Percentiles rank a stretch among this genome's conserved stretches.
phyloP scores from a whole-genome alignment of 1,140 invertebrate species.

The Zophobas atratus region DNA sequence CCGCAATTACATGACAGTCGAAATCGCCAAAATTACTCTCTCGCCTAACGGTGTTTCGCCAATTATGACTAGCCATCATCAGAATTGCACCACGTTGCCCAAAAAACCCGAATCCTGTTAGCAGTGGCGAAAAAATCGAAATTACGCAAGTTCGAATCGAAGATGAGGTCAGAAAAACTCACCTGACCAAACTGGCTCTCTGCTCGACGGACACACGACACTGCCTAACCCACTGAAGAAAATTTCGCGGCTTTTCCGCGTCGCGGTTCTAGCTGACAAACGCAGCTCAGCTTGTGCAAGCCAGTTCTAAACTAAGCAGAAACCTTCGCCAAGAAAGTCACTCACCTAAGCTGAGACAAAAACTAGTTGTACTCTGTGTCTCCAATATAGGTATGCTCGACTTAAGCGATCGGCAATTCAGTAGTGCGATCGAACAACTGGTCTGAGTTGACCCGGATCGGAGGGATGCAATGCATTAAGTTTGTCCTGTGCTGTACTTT shows the following conservation, averaged over 20 bases:
- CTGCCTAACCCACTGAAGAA: background rate
- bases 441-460: conserved; percentile 9
- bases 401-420: conserved; percentile 28
- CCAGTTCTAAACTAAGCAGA: conserved; percentile 36
- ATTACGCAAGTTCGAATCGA: no score
- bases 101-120: conserved; percentile 12
- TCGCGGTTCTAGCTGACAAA: conserved; percentile 19
- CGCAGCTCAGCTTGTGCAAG: conserved; percentile 26
- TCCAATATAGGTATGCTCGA: conserved; percentile 39
- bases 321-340: conserved; percentile 43
- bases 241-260: conserved; percentile 28
- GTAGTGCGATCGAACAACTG: conserved; percentile 13
- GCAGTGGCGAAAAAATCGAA: background rate
- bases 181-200: conserved; percentile 25
- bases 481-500: background rate
- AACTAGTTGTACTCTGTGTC: conserved; percentile 45
- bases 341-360: conserved; percentile 45
- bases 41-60: conserved; percentile 1
- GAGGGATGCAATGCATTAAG: conserved; percentile 18
- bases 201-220: background rate
- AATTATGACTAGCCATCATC: background rate
- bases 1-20: conserved; percentile 14
- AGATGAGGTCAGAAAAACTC: conserved; percentile 2
- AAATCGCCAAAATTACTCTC: background rate
- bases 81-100: conserved; percentile 7